Base-by-base conservation (phyloP, 35 echinoderm and acorn worm genomes). In the Ptychodera flava region DNA sequence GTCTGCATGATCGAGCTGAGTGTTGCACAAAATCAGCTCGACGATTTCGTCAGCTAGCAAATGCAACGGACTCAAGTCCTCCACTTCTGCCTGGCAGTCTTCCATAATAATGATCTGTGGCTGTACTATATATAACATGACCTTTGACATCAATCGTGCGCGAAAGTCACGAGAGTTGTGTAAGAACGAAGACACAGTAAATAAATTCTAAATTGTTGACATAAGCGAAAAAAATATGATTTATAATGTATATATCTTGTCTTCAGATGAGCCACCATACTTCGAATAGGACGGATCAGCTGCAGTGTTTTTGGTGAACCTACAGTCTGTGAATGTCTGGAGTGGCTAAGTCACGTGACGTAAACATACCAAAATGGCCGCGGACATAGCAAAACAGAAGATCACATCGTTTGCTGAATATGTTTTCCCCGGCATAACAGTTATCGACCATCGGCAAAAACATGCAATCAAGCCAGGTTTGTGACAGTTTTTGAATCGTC, bases 401-500 rank as follows among this genome's bases (percentile, higher is more conserved):
- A 52, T 97, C 28, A 97, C 95, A 77, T 91, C 87, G 27, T 97
- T 97, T 90, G 89, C 95, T 33, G 95, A 97, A 90, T 89, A 84
- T 77, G 90, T 97, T 15, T 97, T 97, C 64, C 92, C 92, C 30
- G 88, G 81, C 31, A 85, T 79, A 79, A 83, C 88, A 30, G 53
- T 87, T 28, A 82, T 79, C 89, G 92, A 91, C 77, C 90, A 87
- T 2, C 75, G 95, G n/a, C 95, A 97, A 36, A 92, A 92, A 83
- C 95, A 97, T 85, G 84, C 91, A 83, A 89, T 97, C 82, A 90
- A 84, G 36, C 95, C 95, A 75, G 95, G 95, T 97, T 86, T 88
- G 34, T 37, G 22, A 32, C 16, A 15, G 45, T 85, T 35, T 77
- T 0, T 36, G 34, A n/a, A 27, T 14, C 28, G 35, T 0, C 33